phyloP scores from a whole-genome alignment of 2,797 vertebrate species.

The Danio jaintianensis region DNA sequence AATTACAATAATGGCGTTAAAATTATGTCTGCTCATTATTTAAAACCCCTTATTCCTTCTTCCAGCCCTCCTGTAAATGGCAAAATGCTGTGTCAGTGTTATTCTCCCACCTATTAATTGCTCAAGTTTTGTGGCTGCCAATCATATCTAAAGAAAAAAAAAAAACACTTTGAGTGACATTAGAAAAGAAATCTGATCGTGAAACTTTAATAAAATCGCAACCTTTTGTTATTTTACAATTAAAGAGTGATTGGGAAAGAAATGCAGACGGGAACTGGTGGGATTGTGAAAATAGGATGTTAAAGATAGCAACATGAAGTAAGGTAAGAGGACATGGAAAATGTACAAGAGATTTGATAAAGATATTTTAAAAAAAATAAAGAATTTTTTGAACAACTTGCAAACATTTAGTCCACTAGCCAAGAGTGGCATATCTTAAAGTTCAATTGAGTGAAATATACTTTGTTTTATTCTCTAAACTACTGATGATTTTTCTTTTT shows the following conservation, averaged over 20 bases:
- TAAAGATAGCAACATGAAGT: too few relatives aligned
- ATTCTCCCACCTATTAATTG: constrained; percentile 27
- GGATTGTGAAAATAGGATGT: not conserved
- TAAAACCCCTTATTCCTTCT: constrained; percentile 61
- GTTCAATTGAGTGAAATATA: too few relatives aligned
- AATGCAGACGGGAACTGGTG: not conserved
- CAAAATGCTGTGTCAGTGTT: constrained; percentile 32
- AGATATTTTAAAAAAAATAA: too few relatives aligned
- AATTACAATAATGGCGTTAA: constrained; percentile 72
- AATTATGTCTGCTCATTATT: constrained; percentile 67
- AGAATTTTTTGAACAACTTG: too few relatives aligned
- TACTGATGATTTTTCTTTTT: too few relatives aligned
- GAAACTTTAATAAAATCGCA: not conserved
- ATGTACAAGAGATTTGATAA: too few relatives aligned
- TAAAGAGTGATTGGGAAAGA: not conserved
- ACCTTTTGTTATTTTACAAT: not conserved
- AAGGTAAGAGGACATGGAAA: too few relatives aligned
- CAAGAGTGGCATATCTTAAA: too few relatives aligned
- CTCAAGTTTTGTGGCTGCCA: constrained; percentile 20
- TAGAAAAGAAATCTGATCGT: not conserved
- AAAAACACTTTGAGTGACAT: not conserved
- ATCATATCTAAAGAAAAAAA: constrained; percentile 28
- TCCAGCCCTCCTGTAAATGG: constrained; percentile 28
- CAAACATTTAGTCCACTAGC: too few relatives aligned
- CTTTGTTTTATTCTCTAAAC: too few relatives aligned